A percentile compares a stretch with the other conserved stretches of the same genome.
These are phyloP conservation scores for Gymnocheta viridis DNA, from an alignment of 2,888 invertebrate genomes.

Conservation along the genomic window DNA sequence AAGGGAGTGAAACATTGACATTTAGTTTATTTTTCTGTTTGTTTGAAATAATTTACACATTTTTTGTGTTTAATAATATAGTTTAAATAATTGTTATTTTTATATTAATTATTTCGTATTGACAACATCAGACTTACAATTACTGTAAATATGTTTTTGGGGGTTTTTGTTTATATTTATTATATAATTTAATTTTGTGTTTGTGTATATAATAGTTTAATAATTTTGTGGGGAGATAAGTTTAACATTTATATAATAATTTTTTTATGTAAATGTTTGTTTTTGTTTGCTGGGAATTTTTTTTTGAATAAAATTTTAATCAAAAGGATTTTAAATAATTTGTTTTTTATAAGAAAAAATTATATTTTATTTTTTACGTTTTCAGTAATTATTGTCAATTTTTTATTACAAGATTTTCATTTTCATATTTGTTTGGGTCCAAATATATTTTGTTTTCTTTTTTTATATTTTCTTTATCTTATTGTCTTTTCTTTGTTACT, in stretches of 20 bases:
- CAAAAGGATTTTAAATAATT: conserved; percentile 19
- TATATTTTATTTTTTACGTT: conserved; percentile 13
- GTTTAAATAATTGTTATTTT: conserved; percentile 71
- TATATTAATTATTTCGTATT: conserved; percentile 74
- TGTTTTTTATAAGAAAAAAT: conserved; percentile 31
- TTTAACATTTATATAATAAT: conserved; percentile 52
- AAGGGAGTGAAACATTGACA: conserved; percentile 69
- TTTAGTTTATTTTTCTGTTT: conserved; percentile 58
- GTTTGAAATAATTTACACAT: conserved; percentile 55
- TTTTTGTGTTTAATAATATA: conserved; percentile 51
- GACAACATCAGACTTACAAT: conserved; percentile 81
- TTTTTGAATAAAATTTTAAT: conserved; percentile 23
- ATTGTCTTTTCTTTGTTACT: conserved; percentile 58
- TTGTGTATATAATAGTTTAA: conserved; percentile 58
- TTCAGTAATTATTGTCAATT: conserved; percentile 54
- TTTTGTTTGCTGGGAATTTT: neutral
- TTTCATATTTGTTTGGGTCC: conserved; percentile 42
- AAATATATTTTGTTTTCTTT: conserved; percentile 28
- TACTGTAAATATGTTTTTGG: conserved; percentile 70
- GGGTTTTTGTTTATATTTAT: neutral
- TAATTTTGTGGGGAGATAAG: conserved; percentile 32
- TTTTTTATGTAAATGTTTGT: conserved; percentile 42
- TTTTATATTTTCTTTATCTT: conserved; percentile 5
- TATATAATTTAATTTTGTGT: conserved; percentile 34
- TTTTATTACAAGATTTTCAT: conserved; percentile 61